Evolutionary conservation across 64 coral and sea anemone genomes (phyloP).

Genomic region (Trachythela sp.): DNA sequence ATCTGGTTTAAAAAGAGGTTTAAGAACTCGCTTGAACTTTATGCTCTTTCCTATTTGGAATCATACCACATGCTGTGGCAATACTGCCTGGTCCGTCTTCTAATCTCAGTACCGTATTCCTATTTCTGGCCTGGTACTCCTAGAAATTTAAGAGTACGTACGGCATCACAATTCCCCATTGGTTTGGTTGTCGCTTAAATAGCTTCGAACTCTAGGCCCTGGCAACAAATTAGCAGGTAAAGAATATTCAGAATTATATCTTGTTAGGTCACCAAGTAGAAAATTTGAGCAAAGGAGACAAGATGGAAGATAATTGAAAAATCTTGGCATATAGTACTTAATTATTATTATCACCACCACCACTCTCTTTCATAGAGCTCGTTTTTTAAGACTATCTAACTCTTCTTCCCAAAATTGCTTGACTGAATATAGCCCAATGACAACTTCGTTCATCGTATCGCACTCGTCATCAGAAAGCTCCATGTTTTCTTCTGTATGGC

Average conservation of each 20-base stretch:
- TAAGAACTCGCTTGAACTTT: neutral
- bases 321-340: slow-evolving; percentile 16
- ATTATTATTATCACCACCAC: neutral
- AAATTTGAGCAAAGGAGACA: slow-evolving; percentile 8
- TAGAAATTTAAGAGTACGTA: neutral
- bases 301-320: neutral
- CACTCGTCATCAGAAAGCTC: neutral
- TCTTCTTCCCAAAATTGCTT: neutral
- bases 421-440: neutral
- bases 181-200: slow-evolving; percentile 5
- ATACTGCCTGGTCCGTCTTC: neutral
- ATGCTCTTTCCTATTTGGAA: neutral
- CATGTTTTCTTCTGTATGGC: neutral
- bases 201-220: neutral
- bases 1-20: neutral
- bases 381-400: neutral
- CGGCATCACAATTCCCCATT: neutral
- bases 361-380: neutral
- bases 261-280: neutral
- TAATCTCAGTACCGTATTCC: neutral
- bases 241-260: neutral
- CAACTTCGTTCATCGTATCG: neutral
- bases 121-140: neutral
- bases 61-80: neutral
- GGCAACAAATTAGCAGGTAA: neutral